Percentiles rank a stretch among this genome's conserved stretches.
Evolutionary conservation across 1,140 invertebrate species (phyloP).

Genomic region (Drosophila erecta): DNA sequence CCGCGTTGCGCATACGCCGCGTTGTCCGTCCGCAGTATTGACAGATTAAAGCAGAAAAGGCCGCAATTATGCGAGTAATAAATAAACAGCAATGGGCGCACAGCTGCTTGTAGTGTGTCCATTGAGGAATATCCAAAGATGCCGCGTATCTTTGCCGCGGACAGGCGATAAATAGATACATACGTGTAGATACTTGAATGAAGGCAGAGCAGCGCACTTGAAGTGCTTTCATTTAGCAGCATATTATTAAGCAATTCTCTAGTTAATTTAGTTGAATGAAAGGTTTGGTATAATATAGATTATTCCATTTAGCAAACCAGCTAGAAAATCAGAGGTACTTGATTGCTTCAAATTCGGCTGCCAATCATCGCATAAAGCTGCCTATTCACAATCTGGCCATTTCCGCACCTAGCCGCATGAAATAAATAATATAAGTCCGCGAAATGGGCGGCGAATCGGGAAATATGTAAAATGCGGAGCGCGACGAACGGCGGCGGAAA

Average conservation of each 20-base stretch:
- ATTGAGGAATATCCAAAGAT: constrained; percentile 40
- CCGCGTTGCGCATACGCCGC: constrained; percentile 61
- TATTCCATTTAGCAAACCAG: background rate
- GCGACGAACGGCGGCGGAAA: constrained; percentile 29
- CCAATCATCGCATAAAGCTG: background rate
- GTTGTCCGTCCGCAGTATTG: constrained; percentile 13
- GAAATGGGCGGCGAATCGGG: constrained; percentile 9
- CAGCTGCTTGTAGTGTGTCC: no score
- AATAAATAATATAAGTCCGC: constrained; percentile 25
- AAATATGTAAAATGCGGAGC: constrained; percentile 32
- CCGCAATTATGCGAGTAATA: constrained; percentile 53
- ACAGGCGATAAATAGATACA: constrained; percentile 19
- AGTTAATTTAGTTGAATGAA: no score
- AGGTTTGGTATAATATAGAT: no score
- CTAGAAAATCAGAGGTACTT: background rate
- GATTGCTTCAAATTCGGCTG: background rate
- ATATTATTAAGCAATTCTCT: no score
- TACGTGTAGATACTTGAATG: constrained; percentile 41
- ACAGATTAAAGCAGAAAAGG: constrained; percentile 42
- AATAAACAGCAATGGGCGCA: no score
- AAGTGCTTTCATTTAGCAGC: no score
- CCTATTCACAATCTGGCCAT: background rate
- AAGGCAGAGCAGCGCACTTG: constrained; percentile 1
- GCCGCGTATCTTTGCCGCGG: constrained; percentile 53
- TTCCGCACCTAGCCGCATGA: constrained; percentile 13